Conservation (phyloP, 2,888 invertebrate genomes). For the Sinopyrophorus schimmeli region DNA sequence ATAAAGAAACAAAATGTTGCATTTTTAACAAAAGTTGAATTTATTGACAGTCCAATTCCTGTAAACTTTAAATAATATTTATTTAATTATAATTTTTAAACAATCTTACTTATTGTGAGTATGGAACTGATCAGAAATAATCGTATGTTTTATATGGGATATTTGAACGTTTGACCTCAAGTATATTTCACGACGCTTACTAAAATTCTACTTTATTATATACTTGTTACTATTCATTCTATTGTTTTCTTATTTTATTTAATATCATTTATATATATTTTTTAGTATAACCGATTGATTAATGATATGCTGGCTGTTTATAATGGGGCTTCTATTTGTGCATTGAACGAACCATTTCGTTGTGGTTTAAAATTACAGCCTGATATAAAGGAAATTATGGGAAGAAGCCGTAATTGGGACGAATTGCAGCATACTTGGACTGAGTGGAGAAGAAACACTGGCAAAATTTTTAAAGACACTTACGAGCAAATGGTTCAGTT, state of each 20-base stretch:
- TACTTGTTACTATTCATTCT: background rate
- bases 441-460: constrained; percentile 87
- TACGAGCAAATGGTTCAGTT: constrained; percentile 79
- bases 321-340: constrained; percentile 83
- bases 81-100: too few species aligned
- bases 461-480: constrained; percentile 74
- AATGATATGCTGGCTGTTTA: constrained; percentile 89
- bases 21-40: too few species aligned
- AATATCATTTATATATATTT: constrained; percentile 31
- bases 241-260: background rate
- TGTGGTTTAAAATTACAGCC: constrained; percentile 82
- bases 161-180: too few species aligned
- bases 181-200: too few species aligned
- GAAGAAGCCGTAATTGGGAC: constrained; percentile 81
- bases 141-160: too few species aligned
- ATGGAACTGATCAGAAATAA: too few species aligned
- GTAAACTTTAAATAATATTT: too few species aligned
- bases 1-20: too few species aligned
- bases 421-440: constrained; percentile 87
- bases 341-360: constrained; percentile 80
- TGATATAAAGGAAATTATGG: constrained; percentile 77
- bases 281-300: constrained; percentile 82
- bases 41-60: too few species aligned
- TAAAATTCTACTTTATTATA: background rate
- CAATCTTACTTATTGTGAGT: too few species aligned